Conservation (phyloP, 92 coral and sea anemone species). For the Palythoa heliodiscus region DNA sequence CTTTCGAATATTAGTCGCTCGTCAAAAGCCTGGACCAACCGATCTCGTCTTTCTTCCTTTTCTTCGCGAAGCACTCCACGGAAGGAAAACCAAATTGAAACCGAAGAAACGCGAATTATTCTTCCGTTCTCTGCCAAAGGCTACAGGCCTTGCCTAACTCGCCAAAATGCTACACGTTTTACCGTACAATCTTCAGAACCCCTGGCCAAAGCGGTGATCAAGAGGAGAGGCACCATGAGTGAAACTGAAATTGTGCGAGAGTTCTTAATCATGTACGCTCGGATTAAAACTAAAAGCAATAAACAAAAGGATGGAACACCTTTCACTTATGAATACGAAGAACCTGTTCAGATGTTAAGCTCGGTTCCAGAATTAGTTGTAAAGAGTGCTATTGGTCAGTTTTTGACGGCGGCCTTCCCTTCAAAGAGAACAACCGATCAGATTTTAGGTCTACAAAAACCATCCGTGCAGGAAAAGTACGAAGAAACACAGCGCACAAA, state of each 20-base stretch:
- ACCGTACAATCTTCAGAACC: conserved; percentile 34
- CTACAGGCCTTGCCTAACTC: conserved; percentile 56
- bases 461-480: conserved; percentile 44
- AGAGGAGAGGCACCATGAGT: conserved; percentile 37
- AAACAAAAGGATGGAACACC: conserved; percentile 10
- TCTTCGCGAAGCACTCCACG: conserved; percentile 2
- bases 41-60: not conserved
- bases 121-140: conserved; percentile 63
- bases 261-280: conserved; percentile 80
- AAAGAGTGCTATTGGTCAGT: conserved; percentile 87
- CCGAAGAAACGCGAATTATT: conserved; percentile 71
- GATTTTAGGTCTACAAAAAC: not conserved
- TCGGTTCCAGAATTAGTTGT: conserved; percentile 79
- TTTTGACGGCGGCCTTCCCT: conserved; percentile 71
- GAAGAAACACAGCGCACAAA: conserved; percentile 75
- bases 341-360: conserved; percentile 73
- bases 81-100: conserved; percentile 20
- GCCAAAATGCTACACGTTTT: conserved; percentile 11
- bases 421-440: conserved; percentile 43
- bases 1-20: not conserved
- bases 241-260: conserved; percentile 62
- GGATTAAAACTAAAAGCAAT: conserved; percentile 58
- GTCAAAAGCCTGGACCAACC: conserved; percentile 8
- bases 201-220: conserved; percentile 27
- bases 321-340: conserved; percentile 20